A percentile compares a stretch with the other conserved stretches of the same genome.
These are phyloP conservation scores for Centropyge bicolor DNA, from an alignment of 2,797 vertebrate species.

Conservation along the genomic window DNA sequence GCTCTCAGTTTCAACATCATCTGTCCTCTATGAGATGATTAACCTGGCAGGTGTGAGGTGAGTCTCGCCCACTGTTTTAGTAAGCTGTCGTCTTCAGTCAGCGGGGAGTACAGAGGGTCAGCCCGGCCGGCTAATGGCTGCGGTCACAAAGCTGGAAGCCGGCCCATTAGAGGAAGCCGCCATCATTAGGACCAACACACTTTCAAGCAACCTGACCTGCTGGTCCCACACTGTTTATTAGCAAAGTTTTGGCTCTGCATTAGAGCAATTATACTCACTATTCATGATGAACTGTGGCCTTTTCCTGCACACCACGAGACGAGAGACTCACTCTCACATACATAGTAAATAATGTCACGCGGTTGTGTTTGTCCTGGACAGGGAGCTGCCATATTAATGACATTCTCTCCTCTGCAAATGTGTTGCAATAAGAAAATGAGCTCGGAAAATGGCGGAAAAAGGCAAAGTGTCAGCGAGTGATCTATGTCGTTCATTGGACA, in stretches of 20 bases:
- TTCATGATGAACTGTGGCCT: conserved; percentile 74
- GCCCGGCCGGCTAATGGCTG: conserved; percentile 68
- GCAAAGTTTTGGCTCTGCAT: conserved; percentile 71
- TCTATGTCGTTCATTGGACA: conserved; percentile 96
- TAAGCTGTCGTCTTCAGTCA: conserved; percentile 64
- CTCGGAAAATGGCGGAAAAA: conserved; percentile 70
- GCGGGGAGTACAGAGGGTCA: conserved; percentile 69
- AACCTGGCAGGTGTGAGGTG: conserved; percentile 78
- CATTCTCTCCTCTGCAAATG: conserved; percentile 59
- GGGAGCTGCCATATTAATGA: conserved; percentile 64
- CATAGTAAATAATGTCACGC: conserved; percentile 63
- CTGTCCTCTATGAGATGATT: conserved; percentile 72
- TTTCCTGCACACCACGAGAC: conserved; percentile 36
- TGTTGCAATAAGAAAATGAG: conserved; percentile 62
- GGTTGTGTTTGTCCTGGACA: conserved; percentile 54
- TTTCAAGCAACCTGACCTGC: conserved; percentile 72
- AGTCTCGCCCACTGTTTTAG: conserved; percentile 71
- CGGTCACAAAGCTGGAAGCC: conserved; percentile 71
- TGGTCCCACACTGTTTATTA: conserved; percentile 73
- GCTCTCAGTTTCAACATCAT: conserved; percentile 58
- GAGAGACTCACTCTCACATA: conserved; percentile 49
- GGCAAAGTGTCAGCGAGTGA: conserved; percentile 86
- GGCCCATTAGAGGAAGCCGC: conserved; percentile 72
- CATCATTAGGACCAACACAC: conserved; percentile 75
- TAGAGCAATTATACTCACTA: conserved; percentile 73